phyloP scores from a whole-genome alignment of 1,140 invertebrate genomes.

The Homarus americanus region DNA sequence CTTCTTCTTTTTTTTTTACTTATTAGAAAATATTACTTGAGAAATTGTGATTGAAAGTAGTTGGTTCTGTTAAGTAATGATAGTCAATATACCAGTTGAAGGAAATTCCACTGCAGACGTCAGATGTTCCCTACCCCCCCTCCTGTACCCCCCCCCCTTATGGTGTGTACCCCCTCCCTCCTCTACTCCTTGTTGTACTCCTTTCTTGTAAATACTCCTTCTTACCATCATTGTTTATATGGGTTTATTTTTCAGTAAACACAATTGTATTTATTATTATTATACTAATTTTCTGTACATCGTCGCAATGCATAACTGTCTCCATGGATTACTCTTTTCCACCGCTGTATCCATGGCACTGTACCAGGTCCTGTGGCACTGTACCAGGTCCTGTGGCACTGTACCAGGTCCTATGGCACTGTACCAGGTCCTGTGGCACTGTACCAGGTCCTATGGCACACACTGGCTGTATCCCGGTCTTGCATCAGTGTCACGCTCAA shows the following conservation, averaged over 20 bases:
- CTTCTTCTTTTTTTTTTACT: no score
- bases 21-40: no score
- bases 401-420: no score
- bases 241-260: neutral
- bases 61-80: no score
- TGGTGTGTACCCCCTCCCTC: neutral
- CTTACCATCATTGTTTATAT: neutral
- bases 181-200: neutral
- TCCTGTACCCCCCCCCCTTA: no score
- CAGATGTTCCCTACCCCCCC: no score
- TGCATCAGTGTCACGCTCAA: neutral
- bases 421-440: no score
- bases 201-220: neutral
- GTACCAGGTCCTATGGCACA: no score
- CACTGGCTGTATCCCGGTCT: neutral
- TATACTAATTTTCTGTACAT: neutral
- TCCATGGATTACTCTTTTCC: neutral
- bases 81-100: no score
- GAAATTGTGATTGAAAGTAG: no score
- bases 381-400: neutral
- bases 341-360: neutral
- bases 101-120: no score
- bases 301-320: conserved; percentile 11
- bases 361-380: neutral
- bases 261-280: neutral